Evolutionary conservation across 2,888 invertebrate genomes (phyloP).

Genomic region (Synergus gifuensis): DNA sequence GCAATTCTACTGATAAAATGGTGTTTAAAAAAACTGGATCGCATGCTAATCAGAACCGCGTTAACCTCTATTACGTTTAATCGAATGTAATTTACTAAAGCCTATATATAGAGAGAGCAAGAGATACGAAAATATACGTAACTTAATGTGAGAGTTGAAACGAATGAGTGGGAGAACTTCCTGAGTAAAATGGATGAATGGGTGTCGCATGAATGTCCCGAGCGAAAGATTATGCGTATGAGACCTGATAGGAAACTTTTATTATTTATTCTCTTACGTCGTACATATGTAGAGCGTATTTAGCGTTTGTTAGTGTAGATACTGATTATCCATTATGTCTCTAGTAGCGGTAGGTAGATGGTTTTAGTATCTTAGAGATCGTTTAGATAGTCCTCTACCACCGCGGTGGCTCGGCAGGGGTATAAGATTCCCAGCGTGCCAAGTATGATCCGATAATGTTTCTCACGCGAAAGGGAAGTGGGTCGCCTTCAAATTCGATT

Average conservation of each 20-base stretch:
- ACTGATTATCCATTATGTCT: slow-evolving; percentile 69
- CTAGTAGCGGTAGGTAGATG: slow-evolving; percentile 70
- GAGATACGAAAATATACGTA: slow-evolving; percentile 50
- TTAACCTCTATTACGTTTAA: slow-evolving; percentile 77
- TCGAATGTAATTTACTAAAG: slow-evolving; percentile 76
- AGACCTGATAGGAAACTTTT: slow-evolving; percentile 68
- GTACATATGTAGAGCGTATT: slow-evolving; percentile 66
- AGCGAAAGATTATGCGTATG: slow-evolving; percentile 51
- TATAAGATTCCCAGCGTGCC: slow-evolving; percentile 59
- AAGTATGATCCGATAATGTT: slow-evolving; percentile 55
- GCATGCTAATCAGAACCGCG: slow-evolving; percentile 78
- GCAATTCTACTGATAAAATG: slow-evolving; percentile 63
- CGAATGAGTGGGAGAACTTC: slow-evolving; percentile 43
- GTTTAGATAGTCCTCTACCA: slow-evolving; percentile 72
- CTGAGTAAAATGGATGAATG: slow-evolving; percentile 50
- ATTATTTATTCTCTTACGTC: slow-evolving; percentile 77
- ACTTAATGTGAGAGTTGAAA: slow-evolving; percentile 46
- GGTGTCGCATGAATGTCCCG: slow-evolving; percentile 51
- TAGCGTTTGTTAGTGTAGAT: slow-evolving; percentile 69
- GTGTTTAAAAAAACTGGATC: slow-evolving; percentile 68
- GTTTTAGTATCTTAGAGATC: slow-evolving; percentile 73
- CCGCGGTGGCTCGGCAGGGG: slow-evolving; percentile 71
- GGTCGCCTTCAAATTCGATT: slow-evolving; percentile 44
- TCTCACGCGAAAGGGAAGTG: slow-evolving; percentile 41
- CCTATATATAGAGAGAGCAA: slow-evolving; percentile 62